Evolutionary conservation across 1,140 invertebrate genomes (phyloP), one percentile per base, ranked within the genome.

Genomic region (Meteorus sp.): DNA sequence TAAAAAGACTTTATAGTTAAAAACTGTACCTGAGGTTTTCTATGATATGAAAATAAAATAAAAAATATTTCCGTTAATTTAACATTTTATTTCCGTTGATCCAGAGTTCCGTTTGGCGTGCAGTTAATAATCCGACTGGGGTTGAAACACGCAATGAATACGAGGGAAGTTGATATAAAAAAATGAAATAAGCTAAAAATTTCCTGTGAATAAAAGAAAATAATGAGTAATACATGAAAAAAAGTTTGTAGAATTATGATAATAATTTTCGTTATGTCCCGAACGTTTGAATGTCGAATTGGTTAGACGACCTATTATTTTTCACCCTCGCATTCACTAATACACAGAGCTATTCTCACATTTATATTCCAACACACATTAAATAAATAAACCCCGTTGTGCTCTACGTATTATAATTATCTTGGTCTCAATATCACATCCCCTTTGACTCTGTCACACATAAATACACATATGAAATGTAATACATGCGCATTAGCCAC

Each of bases 71-170:
- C n/a, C 5, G 23, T n/a, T 13, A 50, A 13, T 44, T 13, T 15
- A 23, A 39, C 35, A 27, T 9, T 51, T 35, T 25, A 59, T 59
- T 59, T 59, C 56, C 56, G 56, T 52, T 44, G 56, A 58, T 63
- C 53, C 61, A 56, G 25, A 27, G 23, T 29, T 35, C 54, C 25
- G 56, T 59, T 37, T 47, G 53, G 57, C 61, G 61, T 63, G 61
- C 57, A 63, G 61, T 63, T 63, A 63, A 63, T 63, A 63, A 59
- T 63, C 61, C 54, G 15, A 39, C 45, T 33, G 57, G 56, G 53
- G 57, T 58, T 62, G 29, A 23, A 43, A 56, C 61, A 63, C 57
- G 61, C 61, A 53, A 63, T 63, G 56, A 56, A 58, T 27, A 59
- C 25, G 39, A 55, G 53, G 58, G 50, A 63, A 63, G 53, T 59